Evolutionary conservation across 2,113 vertebrate genomes (phyloP), one percentile per base, ranked within the genome.

Genomic region (Cnemophilus loriae): DNA sequence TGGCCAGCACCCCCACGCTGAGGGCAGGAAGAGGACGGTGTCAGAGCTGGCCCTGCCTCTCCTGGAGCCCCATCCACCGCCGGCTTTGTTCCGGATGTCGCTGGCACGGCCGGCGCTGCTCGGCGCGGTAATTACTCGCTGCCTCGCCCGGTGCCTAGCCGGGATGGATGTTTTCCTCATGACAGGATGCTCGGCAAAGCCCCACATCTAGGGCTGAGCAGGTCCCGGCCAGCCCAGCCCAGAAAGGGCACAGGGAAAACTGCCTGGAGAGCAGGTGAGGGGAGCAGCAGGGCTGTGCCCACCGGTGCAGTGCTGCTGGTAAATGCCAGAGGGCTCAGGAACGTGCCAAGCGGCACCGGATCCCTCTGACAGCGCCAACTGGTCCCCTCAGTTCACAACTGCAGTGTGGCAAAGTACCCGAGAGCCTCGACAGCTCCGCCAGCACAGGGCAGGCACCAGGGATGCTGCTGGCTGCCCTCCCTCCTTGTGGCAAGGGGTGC

Each of bases 161-260:
- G 0, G 81, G 55, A 93, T 21, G 90, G 92, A 95, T 96, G 94
- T 92, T 97, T 97, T 93, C 79, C 79, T 35, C 95, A 78, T 95
- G 94, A 97, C 90, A 65, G 83, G 96, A 90, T 80, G 86, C 88
- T 88, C 88, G 2, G 61, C 33, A 26, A 14, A 71, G 93, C 26
- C 63, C 59, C 33, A 41, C 4, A 7, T 63, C 83, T 0, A 10
- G 50, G 23, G 17, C 47, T 2, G 1, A 87, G 71, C 81, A 35
- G 49, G 9, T 28, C 21, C 41, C 8, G 2, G 44, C 6, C 63
- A 50, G n/a, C 52, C 49, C 69, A 79, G 35, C 59, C 59, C 6
- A 0, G 26, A 79, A 71, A 70, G 4, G 33, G 35, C 30, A 0
- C 1, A 0, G 70, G 32, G 26, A 60, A 57, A 56, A 8, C 61